phyloP scores from a whole-genome alignment of 2,888 invertebrate species.

The Caenorhabditis zanzibari region DNA sequence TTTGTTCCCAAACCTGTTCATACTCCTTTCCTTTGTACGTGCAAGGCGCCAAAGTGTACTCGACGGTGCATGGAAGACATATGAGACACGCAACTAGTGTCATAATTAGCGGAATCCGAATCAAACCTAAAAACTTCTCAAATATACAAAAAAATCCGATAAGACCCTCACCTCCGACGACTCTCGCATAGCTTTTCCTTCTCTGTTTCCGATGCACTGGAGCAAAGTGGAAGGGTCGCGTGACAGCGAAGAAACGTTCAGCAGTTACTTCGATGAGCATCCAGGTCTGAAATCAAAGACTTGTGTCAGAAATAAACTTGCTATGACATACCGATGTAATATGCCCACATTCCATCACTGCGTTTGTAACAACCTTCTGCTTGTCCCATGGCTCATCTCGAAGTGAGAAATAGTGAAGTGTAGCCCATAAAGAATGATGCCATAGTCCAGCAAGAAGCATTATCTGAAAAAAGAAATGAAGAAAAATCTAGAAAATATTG shows the following conservation, averaged over 20 bases:
- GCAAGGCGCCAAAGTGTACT: conserved; percentile 71
- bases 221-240: conserved; percentile 73
- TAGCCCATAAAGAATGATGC: conserved; percentile 76
- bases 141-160: conserved; percentile 2
- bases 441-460: conserved; percentile 71
- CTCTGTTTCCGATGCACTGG: conserved; percentile 60
- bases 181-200: conserved; percentile 65
- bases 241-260: conserved; percentile 76
- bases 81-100: conserved; percentile 73
- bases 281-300: conserved; percentile 74
- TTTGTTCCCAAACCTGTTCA: conserved; percentile 35
- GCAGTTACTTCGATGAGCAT: conserved; percentile 77
- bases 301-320: neutral
- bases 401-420: conserved; percentile 64
- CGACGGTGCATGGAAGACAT: conserved; percentile 75
- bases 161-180: conserved; percentile 63
- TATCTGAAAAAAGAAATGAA: conserved; percentile 50
- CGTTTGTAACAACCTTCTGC: conserved; percentile 67
- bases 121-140: conserved; percentile 65
- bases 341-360: conserved; percentile 75
- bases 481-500: neutral
- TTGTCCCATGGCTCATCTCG: conserved; percentile 68
- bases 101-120: conserved; percentile 73
- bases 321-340: conserved; percentile 72
- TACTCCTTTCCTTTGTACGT: conserved; percentile 46